phyloP scores from a whole-genome alignment of 2,888 invertebrate genomes.

The Chalcis sispes region DNA sequence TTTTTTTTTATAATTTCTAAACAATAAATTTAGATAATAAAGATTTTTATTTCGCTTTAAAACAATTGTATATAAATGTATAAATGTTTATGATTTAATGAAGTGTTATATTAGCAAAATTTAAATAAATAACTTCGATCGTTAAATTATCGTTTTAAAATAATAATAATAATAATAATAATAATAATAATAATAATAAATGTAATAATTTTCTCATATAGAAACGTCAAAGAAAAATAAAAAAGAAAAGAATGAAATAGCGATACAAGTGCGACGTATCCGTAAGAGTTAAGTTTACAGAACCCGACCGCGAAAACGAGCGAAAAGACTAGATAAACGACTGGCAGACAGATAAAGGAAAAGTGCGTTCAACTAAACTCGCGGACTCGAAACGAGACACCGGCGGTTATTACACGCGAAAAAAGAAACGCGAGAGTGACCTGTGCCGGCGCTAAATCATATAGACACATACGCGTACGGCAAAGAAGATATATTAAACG shows the following conservation, averaged over 20 bases:
- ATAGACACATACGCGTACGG: background rate
- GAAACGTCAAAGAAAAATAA: background rate
- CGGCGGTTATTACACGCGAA: slow-evolving; percentile 33
- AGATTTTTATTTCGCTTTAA: no score
- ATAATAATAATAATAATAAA: background rate
- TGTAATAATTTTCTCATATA: background rate
- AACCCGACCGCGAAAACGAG: slow-evolving; percentile 7
- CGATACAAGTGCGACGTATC: no score
- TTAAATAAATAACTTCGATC: no score
- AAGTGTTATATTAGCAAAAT: no score
- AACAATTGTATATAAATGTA: no score
- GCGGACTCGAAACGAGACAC: slow-evolving; percentile 26
- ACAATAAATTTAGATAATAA: no score
- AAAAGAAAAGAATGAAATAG: background rate
- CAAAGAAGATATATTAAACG: background rate
- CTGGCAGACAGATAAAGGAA: slow-evolving; percentile 1
- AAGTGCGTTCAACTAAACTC: slow-evolving; percentile 50
- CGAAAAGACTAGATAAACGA: background rate
- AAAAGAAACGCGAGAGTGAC: slow-evolving; percentile 12
- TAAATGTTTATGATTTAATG: no score
- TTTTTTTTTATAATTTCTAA: no score
- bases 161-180: background rate
- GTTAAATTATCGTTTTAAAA: no score
- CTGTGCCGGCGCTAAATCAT: background rate
- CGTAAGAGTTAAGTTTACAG: background rate